Base-by-base conservation (phyloP, 2,888 invertebrate species). In the Epicampocera succincta region DNA sequence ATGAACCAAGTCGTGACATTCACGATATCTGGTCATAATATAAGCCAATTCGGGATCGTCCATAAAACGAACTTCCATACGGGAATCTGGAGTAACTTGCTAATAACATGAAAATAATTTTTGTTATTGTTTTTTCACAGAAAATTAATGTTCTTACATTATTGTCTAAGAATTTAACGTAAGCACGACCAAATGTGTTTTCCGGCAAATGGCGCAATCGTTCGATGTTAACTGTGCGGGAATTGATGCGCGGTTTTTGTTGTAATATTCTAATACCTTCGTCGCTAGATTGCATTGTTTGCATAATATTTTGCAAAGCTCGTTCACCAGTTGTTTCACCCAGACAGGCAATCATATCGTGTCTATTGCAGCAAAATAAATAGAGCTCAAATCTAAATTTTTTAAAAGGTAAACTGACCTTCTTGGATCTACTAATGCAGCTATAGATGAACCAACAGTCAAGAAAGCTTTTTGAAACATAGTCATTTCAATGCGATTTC, bases 11-110 rank as follows among this genome's bases (percentile, higher is more conserved):
- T 99, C 99, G 90, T 99, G 99, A 9, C 96, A 95, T 92, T 99
- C 99, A 84, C 99, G 94, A 90, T 99, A 99, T 71, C 99, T 93
- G 90, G 98, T 97, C 95, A 99, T 98, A 56, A 99, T 95, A 91
- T 99, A 99, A 4, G 98, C 98, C 85, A 98, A 91, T 84, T 98
- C 95, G 1, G 90, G 88, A 90, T 99, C 96, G 84, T 97, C 94
- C 60, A 99, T 94, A 91, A 98, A 99, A 87, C 96, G 95, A 0
- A 99, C 99, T 15, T 95, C 94, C 84, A 95, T 92, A 83, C 99
- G 93, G 40, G 96, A 95, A 92, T 99, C 99, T 0, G 99, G 98
- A 5, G 96, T 96, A 0, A 99, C 98, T 85, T 96, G 94, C 91
- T 91, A 81, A 80, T 40, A 21, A 40, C 5, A 33, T 50, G 21